Conservation (phyloP, 2,888 invertebrate genomes). For the Aspidiotus rigidus region DNA sequence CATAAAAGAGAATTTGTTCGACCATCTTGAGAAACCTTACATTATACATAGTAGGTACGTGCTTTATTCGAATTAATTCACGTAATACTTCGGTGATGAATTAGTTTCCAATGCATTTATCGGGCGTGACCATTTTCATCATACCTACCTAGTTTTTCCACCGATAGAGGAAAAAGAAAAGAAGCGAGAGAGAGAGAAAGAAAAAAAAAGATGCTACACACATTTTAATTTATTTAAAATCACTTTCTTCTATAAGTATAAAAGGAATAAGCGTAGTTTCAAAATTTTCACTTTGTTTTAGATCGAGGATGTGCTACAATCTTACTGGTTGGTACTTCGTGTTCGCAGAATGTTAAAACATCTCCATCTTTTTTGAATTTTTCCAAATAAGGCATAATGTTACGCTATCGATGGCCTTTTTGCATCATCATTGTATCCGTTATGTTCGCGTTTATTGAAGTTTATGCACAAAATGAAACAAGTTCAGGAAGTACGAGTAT, state of each 20-base stretch:
- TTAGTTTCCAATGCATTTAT: slow-evolving; percentile 24
- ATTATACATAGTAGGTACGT: slow-evolving; percentile 12
- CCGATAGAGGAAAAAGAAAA: too few species aligned
- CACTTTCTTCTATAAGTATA: slow-evolving; percentile 25
- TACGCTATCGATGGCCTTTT: too few species aligned
- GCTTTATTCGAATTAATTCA: slow-evolving; percentile 28
- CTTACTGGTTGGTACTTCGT: slow-evolving; percentile 2
- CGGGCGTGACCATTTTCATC: slow-evolving; percentile 28
- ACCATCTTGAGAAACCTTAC: slow-evolving; percentile 1
- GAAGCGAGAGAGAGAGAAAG: slow-evolving; percentile 1
- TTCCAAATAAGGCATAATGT: too few species aligned
- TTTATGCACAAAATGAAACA: too few species aligned
- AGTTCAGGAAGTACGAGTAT: too few species aligned
- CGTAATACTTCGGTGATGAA: slow-evolving; percentile 29
- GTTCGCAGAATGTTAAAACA: not conserved
- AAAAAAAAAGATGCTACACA: slow-evolving; percentile 5
- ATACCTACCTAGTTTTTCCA: slow-evolving; percentile 12
- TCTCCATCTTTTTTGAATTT: not conserved
- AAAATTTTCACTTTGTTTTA: slow-evolving; percentile 19
- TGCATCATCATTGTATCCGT: too few species aligned
- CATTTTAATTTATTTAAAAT: slow-evolving; percentile 28
- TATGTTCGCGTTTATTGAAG: too few species aligned
- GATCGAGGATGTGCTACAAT: not conserved
- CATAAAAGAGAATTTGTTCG: not conserved
- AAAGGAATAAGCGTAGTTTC: slow-evolving; percentile 3